A percentile compares a stretch with the other conserved stretches of the same genome.
Conservation (phyloP, 2,888 invertebrate genomes). For the Hedya salicella region DNA sequence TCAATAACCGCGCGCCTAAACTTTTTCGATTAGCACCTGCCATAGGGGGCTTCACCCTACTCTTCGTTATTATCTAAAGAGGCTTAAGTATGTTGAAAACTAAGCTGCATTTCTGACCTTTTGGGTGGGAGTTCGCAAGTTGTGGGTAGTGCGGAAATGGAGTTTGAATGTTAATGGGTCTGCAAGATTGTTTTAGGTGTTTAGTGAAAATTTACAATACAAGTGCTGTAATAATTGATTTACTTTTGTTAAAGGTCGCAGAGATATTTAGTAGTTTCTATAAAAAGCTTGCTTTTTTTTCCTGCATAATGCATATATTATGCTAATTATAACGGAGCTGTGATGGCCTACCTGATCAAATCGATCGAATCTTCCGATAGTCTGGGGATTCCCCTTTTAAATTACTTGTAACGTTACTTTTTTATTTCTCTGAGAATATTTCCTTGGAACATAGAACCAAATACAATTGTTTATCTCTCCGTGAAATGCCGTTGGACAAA, state of each 20-base stretch:
- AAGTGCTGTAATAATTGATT: constrained; percentile 23
- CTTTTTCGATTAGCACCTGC: constrained; percentile 43
- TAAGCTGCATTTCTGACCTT: background rate
- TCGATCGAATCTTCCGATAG: too few species aligned
- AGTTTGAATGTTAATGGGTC: constrained; percentile 33
- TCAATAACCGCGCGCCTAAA: constrained; percentile 36
- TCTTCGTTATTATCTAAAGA: background rate
- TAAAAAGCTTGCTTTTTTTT: too few species aligned
- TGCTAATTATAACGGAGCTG: too few species aligned
- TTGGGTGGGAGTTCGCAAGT: background rate
- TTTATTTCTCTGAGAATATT: too few species aligned
- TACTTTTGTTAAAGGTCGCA: background rate
- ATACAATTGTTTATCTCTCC: too few species aligned
- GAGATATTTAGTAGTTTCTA: too few species aligned
- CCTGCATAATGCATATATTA: too few species aligned
- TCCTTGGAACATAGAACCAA: too few species aligned
- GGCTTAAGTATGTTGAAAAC: background rate
- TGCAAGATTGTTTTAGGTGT: constrained; percentile 19
- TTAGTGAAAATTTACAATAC: constrained; percentile 8
- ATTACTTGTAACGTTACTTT: too few species aligned
- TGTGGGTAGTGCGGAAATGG: constrained; percentile 4
- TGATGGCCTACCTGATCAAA: too few species aligned
- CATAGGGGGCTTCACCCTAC: background rate
- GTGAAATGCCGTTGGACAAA: too few species aligned
- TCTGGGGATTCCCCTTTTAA: too few species aligned